A percentile compares a stretch with the other conserved stretches of the same genome.
Conservation (phyloP, 2,888 invertebrate species). For the Hypena proboscidalis region DNA sequence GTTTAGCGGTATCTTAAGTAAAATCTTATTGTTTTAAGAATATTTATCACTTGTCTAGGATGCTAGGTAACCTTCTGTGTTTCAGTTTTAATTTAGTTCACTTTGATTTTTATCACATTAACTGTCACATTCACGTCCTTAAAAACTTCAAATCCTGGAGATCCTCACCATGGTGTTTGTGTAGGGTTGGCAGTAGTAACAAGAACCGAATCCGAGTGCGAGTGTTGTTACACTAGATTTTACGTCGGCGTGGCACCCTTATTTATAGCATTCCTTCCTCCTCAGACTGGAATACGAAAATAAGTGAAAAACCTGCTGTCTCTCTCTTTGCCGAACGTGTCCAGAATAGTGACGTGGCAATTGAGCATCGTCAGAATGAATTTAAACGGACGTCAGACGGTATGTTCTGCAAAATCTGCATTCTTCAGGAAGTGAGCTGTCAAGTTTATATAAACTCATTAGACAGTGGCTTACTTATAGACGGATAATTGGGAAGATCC, state of each 20-base stretch:
- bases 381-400: slow-evolving; percentile 50
- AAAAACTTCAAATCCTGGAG: slow-evolving; percentile 38
- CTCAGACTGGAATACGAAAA: slow-evolving; percentile 77
- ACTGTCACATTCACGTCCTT: slow-evolving; percentile 44
- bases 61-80: slow-evolving; percentile 1
- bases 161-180: slow-evolving; percentile 76
- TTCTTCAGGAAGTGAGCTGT: slow-evolving; percentile 54
- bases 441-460: slow-evolving; percentile 55
- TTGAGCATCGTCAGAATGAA: slow-evolving; percentile 47
- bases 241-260: slow-evolving; percentile 73
- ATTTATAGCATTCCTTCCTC: slow-evolving; percentile 77
- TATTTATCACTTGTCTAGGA: slow-evolving; percentile 16
- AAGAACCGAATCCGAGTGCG: slow-evolving; percentile 84
- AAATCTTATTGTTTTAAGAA: neutral
- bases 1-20: too few species aligned
- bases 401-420: slow-evolving; percentile 53
- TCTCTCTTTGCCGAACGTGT: slow-evolving; percentile 62
- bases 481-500: slow-evolving; percentile 29
- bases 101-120: slow-evolving; percentile 27
- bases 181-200: slow-evolving; percentile 74
- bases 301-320: slow-evolving; percentile 75
- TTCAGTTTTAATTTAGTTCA: slow-evolving; percentile 9
- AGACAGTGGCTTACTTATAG: slow-evolving; percentile 41
- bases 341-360: slow-evolving; percentile 49
- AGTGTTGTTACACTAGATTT: slow-evolving; percentile 83